These are phyloP conservation scores for Tadarida brasiliensis DNA, from an alignment of 2,797 vertebrate genomes.

Conservation along the genomic window DNA sequence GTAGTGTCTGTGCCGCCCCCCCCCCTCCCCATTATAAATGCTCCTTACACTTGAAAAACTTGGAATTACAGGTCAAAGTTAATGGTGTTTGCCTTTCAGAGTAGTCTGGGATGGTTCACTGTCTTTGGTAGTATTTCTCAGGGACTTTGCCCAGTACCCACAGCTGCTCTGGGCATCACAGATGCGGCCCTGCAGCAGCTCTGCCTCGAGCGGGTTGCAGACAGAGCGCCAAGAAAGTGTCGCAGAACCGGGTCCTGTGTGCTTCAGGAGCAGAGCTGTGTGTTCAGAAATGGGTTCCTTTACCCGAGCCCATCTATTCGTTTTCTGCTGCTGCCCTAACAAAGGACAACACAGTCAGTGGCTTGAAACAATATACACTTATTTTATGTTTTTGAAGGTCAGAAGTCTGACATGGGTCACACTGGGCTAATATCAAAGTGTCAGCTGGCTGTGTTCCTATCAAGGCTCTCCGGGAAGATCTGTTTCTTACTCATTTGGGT, in stretches of 20 bases:
- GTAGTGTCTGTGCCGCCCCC: neutral
- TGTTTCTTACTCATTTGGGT: neutral
- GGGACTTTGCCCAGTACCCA: neutral
- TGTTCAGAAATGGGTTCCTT: neutral
- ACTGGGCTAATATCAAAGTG: neutral
- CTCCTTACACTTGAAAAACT: neutral
- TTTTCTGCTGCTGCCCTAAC: neutral
- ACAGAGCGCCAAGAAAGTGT: neutral
- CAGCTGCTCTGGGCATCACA: neutral
- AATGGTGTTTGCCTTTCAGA: slow-evolving; percentile 22
- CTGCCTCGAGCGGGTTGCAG: neutral
- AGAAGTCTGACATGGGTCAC: neutral
- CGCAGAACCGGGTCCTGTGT: neutral
- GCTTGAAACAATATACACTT: neutral
- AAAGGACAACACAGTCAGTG: neutral
- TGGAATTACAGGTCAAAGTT: slow-evolving; percentile 23
- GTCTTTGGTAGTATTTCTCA: neutral
- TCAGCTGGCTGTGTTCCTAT: neutral
- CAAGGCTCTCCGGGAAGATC: neutral
- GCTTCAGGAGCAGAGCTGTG: neutral
- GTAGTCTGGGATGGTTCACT: neutral
- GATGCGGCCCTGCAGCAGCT: neutral
- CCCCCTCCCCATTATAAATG: neutral
- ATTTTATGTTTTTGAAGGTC: slow-evolving; percentile 25
- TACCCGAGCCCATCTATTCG: neutral